Conservation (phyloP, 2,888 invertebrate species). For the Cataglyphis altisquamis region DNA sequence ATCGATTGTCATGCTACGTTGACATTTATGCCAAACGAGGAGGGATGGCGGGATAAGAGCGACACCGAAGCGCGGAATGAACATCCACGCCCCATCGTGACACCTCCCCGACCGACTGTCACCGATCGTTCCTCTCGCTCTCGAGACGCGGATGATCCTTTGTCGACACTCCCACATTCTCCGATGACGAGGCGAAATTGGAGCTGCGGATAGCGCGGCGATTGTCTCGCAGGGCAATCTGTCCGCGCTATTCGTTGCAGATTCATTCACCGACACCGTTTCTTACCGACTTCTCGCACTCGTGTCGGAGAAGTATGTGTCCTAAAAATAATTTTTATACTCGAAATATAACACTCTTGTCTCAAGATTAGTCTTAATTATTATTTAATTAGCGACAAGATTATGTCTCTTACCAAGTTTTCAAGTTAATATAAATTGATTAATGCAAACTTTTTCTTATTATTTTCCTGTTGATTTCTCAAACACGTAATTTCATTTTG, state of each 20-base stretch:
- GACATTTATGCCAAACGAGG: constrained; percentile 50
- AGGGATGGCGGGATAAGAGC: constrained; percentile 47
- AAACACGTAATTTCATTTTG: not conserved
- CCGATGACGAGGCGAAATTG: constrained; percentile 84
- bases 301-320: not conserved
- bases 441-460: not conserved
- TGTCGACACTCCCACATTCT: constrained; percentile 85
- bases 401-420: not conserved
- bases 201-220: constrained; percentile 74
- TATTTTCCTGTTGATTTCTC: not conserved
- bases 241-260: constrained; percentile 60
- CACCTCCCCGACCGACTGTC: constrained; percentile 79
- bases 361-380: not conserved
- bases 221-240: constrained; percentile 59
- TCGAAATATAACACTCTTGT: not conserved
- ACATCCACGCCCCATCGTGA: constrained; percentile 81
- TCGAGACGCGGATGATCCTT: constrained; percentile 69
- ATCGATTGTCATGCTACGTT: constrained; percentile 49
- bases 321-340: constrained; percentile 2
- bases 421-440: not conserved
- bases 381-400: not conserved
- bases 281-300: constrained; percentile 1
- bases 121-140: constrained; percentile 69
- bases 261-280: constrained; percentile 57
- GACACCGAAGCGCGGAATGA: constrained; percentile 69